phyloP scores from a whole-genome alignment of 2,113 vertebrate species.

The Eudyptes chrysolophus region DNA sequence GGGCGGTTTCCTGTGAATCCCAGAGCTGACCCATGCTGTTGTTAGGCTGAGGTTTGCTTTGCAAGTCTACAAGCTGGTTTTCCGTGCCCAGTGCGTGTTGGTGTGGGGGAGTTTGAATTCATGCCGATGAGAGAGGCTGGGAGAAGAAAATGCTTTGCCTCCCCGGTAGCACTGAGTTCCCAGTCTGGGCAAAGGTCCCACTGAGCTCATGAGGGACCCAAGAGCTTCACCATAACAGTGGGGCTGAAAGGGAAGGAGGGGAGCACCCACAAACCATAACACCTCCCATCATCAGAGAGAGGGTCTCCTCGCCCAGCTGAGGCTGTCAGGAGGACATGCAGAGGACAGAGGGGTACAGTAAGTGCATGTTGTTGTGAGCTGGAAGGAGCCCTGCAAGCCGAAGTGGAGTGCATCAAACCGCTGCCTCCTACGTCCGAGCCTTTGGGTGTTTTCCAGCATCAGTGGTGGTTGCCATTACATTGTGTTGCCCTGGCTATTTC shows the following conservation, averaged over 20 bases:
- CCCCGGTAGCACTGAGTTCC: background rate
- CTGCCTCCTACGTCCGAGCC: background rate
- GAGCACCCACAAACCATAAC: background rate
- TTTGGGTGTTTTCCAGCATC: background rate
- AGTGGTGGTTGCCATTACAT: background rate
- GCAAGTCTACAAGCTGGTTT: background rate
- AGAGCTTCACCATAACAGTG: background rate
- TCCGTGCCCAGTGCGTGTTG: background rate
- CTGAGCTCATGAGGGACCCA: background rate
- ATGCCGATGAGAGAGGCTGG: background rate
- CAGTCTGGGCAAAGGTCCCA: background rate
- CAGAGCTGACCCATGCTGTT: background rate
- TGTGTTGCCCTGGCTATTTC: constrained; percentile 8
- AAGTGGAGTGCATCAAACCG: background rate
- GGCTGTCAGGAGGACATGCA: background rate
- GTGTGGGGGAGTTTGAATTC: background rate
- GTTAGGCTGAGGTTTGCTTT: background rate
- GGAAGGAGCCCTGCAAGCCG: background rate
- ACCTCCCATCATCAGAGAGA: background rate
- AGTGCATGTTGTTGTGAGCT: no score
- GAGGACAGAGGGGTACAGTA: background rate
- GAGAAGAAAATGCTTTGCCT: background rate
- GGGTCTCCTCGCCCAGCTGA: background rate
- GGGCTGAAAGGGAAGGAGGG: background rate
- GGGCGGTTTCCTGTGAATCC: background rate